Conservation (phyloP, 1,140 invertebrate genomes). For the Caerostris extrusa region DNA sequence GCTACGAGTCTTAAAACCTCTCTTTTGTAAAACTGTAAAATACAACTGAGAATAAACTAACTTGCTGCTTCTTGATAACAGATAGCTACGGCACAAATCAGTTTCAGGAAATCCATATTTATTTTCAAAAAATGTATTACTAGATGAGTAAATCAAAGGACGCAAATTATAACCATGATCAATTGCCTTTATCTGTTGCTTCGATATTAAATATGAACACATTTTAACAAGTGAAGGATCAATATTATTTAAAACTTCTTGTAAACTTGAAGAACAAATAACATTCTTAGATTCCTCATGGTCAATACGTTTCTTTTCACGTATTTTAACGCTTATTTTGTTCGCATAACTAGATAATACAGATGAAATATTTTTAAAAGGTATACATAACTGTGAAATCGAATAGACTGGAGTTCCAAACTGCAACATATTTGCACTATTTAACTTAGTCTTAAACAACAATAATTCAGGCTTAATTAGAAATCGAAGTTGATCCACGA, state of each 20-base stretch:
- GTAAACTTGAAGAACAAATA: slow-evolving; percentile 53
- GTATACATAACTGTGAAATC: slow-evolving; percentile 44
- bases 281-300: background rate
- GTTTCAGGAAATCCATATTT: slow-evolving; percentile 70
- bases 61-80: background rate
- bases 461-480: background rate
- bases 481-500: background rate
- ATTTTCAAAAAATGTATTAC: slow-evolving; percentile 64
- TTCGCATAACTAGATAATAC: slow-evolving; percentile 69
- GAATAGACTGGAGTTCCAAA: slow-evolving; percentile 59
- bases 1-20: slow-evolving; percentile 70
- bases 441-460: background rate
- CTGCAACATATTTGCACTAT: slow-evolving; percentile 50
- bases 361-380: slow-evolving; percentile 63
- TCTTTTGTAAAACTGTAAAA: slow-evolving; percentile 4
- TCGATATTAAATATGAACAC: slow-evolving; percentile 32
- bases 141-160: slow-evolving; percentile 56
- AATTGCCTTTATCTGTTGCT: background rate
- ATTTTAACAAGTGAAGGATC: slow-evolving; percentile 37
- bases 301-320: background rate
- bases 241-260: slow-evolving; percentile 36
- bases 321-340: slow-evolving; percentile 56
- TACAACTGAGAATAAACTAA: slow-evolving; percentile 24
- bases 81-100: slow-evolving; percentile 28
- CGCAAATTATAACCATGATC: background rate